Base-by-base conservation (phyloP, 2,797 vertebrate species). In the Crocodylus rhombifer region DNA sequence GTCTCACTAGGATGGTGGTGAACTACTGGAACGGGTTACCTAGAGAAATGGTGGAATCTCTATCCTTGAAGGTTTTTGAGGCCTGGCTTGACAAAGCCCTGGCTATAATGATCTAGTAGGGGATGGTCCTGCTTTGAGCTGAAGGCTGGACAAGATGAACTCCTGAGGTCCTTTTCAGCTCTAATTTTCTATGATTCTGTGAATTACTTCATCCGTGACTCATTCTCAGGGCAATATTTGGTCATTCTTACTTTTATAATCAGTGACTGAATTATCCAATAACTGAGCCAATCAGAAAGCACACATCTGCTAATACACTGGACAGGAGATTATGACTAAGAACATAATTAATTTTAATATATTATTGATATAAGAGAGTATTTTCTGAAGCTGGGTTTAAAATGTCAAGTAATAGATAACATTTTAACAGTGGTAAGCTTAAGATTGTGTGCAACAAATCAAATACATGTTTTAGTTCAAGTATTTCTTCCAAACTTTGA, bases 231-330 rank as follows among this genome's bases (percentile, higher is more conserved):
- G 91, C 1, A 91, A 88, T 79, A 88, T 94, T 85, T 91, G 51
- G 20, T n/a, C 83, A 67, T 87, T 74, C 79, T 64, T 89, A 8
- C 36, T 93, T 92, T 86, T 79, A 90, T 71, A 93, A 83, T 75
- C 89, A 0, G 2, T 58, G 81, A 93, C 4, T 90, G 81, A 71
- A 88, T 89, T 84, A 90, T 14, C 61, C 79, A 80, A 28, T 74
- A 95, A 65, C 56, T 30, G 86, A 94, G 81, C 86, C 62, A 88
- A 92, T 92, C 93, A 1, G 89, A 95, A 95, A 95, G 30, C 23
- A 83, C 64, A 86, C 36, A 51, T 92, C 74, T 90, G 81, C 69
- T 91, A 77, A 75, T 79, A 93, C 91, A 94, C 26, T 80, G 64
- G 30, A 83, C 33, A 93, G 28, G 14, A 90, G 81, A 92, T 73